Evolutionary conservation across 2,113 vertebrate species (phyloP), one percentile per base, ranked within the genome.

Genomic region (Microtus pennsylvanicus): DNA sequence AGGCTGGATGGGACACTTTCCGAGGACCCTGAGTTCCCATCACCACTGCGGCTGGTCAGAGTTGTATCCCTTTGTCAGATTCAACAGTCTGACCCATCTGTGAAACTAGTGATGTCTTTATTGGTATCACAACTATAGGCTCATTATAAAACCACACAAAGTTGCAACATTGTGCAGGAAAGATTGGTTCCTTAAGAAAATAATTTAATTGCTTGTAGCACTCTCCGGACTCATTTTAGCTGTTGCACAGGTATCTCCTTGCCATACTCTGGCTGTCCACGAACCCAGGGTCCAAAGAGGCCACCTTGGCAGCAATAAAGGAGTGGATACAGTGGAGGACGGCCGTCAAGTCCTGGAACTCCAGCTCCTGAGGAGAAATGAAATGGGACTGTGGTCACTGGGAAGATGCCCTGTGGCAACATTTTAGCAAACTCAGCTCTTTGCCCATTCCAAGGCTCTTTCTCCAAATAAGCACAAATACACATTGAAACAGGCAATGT

Each of bases 251-350:
- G 93, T 98, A 98, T 98, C 98, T 99, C 97, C 99, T 98, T 95
- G 98, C 96, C 94, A 99, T 96, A 97, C 99, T 99, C 96, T 99
- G 99, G 97, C 98, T 98, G 98, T 99, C 99, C 97, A 99, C 98
- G 92, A 99, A 99, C 26, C 98, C 96, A 5, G 99, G 99, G 98
- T 99, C 99, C 99, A 99, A 98, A 52, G 99, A 99, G 97, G 99
- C 99, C 98, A 99, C 99, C 98, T 99, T 99, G 95, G 99, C 99
- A 86, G 99, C 99, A 67, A 99, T 99, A 98, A 99, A 99, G 92
- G 99, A 99, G 96, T 99, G 99, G 89, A 99, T 99, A 88, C 99
- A 99, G 93, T 99, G 99, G 94, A 99, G 99, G 96, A 99, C 99
- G 0, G 99, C 99, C 0, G 99, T 99, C 95, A 99, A 98, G 97